Conservation (phyloP, 2,113 vertebrate genomes). For the Herpetotheres cachinnans region DNA sequence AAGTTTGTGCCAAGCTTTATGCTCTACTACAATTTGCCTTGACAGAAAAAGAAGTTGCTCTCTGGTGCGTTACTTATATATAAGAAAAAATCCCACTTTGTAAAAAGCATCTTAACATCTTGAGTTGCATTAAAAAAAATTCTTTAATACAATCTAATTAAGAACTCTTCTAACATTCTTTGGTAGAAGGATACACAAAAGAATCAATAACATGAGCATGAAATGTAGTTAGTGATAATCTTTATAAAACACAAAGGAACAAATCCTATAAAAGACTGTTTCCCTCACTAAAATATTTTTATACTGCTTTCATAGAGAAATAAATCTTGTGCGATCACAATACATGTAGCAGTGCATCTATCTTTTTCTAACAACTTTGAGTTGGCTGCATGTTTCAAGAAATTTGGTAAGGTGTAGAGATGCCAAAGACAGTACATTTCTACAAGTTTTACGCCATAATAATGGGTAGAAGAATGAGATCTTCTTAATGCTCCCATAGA, state of each 20-base stretch:
- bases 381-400: neutral
- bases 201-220: conserved; percentile 17
- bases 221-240: conserved; percentile 24
- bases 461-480: neutral
- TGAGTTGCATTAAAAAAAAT: neutral
- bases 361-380: neutral
- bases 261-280: conserved; percentile 33
- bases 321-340: neutral
- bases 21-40: neutral
- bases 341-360: neutral
- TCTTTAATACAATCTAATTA: neutral
- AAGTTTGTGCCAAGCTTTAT: neutral
- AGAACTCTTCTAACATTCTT: neutral
- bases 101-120: neutral
- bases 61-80: neutral
- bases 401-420: neutral
- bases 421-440: neutral
- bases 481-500: neutral
- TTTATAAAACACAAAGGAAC: conserved; percentile 31
- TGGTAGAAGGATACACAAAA: neutral
- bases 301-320: neutral
- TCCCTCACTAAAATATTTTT: conserved; percentile 39
- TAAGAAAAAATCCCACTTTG: neutral
- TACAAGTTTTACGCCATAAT: neutral
- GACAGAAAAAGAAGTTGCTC: neutral